These are phyloP conservation scores for Siniperca chuatsi DNA, from an alignment of 2,113 vertebrate species.

Conservation along the genomic window DNA sequence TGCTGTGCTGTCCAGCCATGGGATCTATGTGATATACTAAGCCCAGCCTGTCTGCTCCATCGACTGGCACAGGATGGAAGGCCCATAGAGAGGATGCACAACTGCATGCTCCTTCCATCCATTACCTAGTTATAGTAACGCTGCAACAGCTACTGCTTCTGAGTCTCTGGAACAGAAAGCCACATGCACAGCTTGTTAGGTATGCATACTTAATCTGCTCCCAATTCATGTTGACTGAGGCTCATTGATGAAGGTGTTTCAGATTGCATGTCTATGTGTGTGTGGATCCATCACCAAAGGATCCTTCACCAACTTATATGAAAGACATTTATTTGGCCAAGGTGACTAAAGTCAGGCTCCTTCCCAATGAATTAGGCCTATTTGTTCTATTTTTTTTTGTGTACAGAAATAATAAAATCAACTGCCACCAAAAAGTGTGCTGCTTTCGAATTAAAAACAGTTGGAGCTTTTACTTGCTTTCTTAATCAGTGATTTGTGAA, in stretches of 20 bases:
- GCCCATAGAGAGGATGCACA: conserved; percentile 77
- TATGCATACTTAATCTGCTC: conserved; percentile 66
- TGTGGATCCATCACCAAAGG: conserved; percentile 9
- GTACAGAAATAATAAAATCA: background rate
- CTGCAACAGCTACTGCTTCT: conserved; percentile 31
- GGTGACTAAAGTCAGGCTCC: conserved; percentile 16
- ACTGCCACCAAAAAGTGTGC: background rate
- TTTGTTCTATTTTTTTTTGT: conserved; percentile 1
- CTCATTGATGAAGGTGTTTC: conserved; percentile 54
- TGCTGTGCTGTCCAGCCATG: conserved; percentile 56
- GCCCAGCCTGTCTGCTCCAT: conserved; percentile 76
- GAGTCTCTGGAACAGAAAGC: conserved; percentile 25
- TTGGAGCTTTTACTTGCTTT: conserved; percentile 12
- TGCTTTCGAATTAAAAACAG: conserved; percentile 7
- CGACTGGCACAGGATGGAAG: conserved; percentile 77
- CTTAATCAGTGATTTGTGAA: conserved; percentile 19
- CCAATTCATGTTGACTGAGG: conserved; percentile 54
- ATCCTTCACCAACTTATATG: conserved; percentile 17
- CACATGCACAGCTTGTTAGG: conserved; percentile 41
- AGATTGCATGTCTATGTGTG: conserved; percentile 1
- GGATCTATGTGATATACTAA: conserved; percentile 79
- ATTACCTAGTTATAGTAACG: conserved; percentile 67
- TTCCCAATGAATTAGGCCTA: background rate
- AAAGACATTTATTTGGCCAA: conserved; percentile 31
- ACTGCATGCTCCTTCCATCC: conserved; percentile 82